phyloP scores from a whole-genome alignment of 2,888 invertebrate genomes.

The Zhuqinia jingwanae region DNA sequence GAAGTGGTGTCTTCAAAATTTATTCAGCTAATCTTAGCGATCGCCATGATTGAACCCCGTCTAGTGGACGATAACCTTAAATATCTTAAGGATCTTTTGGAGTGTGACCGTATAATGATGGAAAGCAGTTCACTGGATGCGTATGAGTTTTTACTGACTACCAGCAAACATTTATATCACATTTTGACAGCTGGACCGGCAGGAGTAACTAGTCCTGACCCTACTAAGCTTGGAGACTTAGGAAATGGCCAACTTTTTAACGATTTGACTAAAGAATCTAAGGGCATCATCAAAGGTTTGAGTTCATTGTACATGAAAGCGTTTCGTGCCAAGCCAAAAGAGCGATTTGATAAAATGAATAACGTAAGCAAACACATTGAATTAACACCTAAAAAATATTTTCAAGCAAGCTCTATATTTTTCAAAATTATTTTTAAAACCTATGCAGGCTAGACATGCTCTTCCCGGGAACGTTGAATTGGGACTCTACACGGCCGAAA shows the following conservation, averaged over 20 bases:
- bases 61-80: constrained; percentile 38
- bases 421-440: neutral
- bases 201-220: too few species aligned
- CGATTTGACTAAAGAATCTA: constrained; percentile 19
- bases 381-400: neutral
- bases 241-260: too few species aligned
- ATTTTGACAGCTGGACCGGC: too few species aligned
- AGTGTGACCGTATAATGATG: neutral
- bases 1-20: constrained; percentile 69
- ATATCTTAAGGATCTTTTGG: constrained; percentile 38
- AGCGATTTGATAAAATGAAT: constrained; percentile 55
- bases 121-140: constrained; percentile 48
- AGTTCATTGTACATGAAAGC: constrained; percentile 55
- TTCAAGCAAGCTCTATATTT: constrained; percentile 1
- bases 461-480: constrained; percentile 62
- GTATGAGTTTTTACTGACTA: constrained; percentile 46
- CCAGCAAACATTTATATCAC: constrained; percentile 10
- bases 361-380: constrained; percentile 61
- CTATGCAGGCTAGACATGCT: constrained; percentile 44
- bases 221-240: neutral
- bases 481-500: constrained; percentile 57
- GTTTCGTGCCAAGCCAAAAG: constrained; percentile 46
- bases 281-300: constrained; percentile 47
- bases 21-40: constrained; percentile 57
- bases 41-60: constrained; percentile 52